These are phyloP conservation scores for Petromus typicus DNA, from an alignment of 2,113 vertebrate species.

Conservation along the genomic window DNA sequence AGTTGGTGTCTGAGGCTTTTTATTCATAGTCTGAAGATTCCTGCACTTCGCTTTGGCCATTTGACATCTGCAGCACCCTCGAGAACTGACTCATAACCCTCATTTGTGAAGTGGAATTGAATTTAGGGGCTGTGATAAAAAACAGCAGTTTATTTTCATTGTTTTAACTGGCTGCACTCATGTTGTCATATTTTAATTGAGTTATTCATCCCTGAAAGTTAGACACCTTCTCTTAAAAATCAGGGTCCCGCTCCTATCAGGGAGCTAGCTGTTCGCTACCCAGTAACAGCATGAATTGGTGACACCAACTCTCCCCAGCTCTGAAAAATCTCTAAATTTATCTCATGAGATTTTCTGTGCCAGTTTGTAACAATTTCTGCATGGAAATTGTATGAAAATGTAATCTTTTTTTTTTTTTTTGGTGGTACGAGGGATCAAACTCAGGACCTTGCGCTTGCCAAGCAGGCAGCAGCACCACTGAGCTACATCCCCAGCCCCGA, in stretches of 20 bases:
- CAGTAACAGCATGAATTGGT: not conserved
- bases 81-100: not conserved
- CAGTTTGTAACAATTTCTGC: not conserved
- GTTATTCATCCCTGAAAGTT: not conserved
- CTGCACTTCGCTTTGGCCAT: not conserved
- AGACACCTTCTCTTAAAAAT: not conserved
- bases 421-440: too few species aligned
- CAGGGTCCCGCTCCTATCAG: not conserved
- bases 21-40: not conserved
- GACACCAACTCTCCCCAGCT: not conserved
- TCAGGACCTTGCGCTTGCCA: too few species aligned
- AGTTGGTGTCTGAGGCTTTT: not conserved
- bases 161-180: not conserved
- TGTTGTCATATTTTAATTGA: not conserved
- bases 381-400: too few species aligned
- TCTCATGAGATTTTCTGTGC: not conserved
- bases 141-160: not conserved
- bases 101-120: not conserved
- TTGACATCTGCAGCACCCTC: not conserved
- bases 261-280: not conserved
- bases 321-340: not conserved
- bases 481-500: too few species aligned
- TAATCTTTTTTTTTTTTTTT: too few species aligned
- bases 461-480: too few species aligned
- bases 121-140: not conserved